phyloP scores from a whole-genome alignment of 2,113 vertebrate species.

The Pluvialis apricaria region DNA sequence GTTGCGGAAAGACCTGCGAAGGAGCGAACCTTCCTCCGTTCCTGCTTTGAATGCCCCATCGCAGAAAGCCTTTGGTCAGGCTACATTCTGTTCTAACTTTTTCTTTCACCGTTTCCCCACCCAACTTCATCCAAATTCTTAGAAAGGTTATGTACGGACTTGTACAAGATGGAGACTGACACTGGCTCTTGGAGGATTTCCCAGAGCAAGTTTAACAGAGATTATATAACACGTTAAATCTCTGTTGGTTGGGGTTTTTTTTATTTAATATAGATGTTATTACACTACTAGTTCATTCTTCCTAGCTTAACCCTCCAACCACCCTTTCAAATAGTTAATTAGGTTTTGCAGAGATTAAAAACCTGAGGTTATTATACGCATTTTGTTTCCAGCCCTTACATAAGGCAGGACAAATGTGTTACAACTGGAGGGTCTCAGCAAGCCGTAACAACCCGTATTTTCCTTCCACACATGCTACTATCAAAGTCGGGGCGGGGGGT shows the following conservation, averaged over 20 bases:
- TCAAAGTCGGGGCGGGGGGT: background rate
- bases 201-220: slow-evolving; percentile 55
- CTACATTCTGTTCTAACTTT: slow-evolving; percentile 18
- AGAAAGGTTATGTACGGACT: slow-evolving; percentile 56
- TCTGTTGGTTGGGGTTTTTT: background rate
- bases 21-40: background rate
- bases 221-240: slow-evolving; percentile 59
- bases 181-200: slow-evolving; percentile 57
- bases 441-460: background rate
- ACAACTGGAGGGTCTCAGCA: background rate
- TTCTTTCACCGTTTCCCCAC: slow-evolving; percentile 42
- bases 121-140: slow-evolving; percentile 51
- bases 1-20: background rate
- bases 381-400: background rate
- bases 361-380: background rate
- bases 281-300: slow-evolving; percentile 25
- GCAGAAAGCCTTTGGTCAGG: background rate
- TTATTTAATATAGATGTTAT: slow-evolving; percentile 27
- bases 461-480: background rate
- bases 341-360: slow-evolving; percentile 14
- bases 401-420: background rate
- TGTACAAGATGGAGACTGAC: slow-evolving; percentile 65
- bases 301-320: slow-evolving; percentile 28
- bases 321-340: background rate
- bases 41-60: background rate